These are phyloP conservation scores for Paralichthys olivaceus DNA, from an alignment of 2,113 vertebrate genomes.

Conservation along the genomic window DNA sequence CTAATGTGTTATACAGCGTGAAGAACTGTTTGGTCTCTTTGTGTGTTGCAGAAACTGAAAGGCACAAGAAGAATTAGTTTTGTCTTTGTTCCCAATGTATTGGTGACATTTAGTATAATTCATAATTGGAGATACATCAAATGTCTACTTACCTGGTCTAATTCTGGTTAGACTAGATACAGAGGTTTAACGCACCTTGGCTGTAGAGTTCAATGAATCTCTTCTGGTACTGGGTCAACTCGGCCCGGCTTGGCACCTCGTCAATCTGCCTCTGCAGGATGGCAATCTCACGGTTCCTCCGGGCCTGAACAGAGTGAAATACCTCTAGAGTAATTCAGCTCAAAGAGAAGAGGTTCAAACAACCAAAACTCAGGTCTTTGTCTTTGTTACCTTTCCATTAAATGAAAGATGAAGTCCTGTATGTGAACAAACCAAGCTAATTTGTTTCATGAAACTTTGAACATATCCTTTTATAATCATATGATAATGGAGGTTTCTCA, in stretches of 20 bases:
- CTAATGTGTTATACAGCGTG: conserved; percentile 97
- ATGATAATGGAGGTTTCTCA: not conserved
- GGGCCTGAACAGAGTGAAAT: conserved; percentile 83
- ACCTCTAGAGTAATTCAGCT: not conserved
- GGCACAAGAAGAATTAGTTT: not conserved
- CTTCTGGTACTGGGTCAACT: conserved; percentile 98
- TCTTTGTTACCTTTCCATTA: not conserved
- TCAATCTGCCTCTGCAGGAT: conserved; percentile 97
- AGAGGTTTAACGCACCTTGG: conserved; percentile 82
- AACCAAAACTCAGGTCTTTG: not conserved
- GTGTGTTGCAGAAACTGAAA: conserved; percentile 95
- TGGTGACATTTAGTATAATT: not conserved
- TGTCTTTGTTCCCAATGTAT: not conserved
- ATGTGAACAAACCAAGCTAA: not conserved
- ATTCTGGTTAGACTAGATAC: not conserved
- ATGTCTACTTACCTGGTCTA: not conserved
- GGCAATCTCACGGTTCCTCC: conserved; percentile 96
- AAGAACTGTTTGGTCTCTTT: conserved; percentile 99
- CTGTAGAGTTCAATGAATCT: conserved; percentile 98
- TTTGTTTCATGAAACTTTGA: not conserved
- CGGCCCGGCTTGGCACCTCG: conserved; percentile 95
- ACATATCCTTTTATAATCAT: not conserved
- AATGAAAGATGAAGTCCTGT: not conserved
- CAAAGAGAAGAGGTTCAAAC: not conserved
- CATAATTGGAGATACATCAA: not conserved